Evolutionary conservation across 2,113 vertebrate genomes (phyloP), one percentile per base, ranked within the genome.

Genomic region (Leptodactylus fuscus): DNA sequence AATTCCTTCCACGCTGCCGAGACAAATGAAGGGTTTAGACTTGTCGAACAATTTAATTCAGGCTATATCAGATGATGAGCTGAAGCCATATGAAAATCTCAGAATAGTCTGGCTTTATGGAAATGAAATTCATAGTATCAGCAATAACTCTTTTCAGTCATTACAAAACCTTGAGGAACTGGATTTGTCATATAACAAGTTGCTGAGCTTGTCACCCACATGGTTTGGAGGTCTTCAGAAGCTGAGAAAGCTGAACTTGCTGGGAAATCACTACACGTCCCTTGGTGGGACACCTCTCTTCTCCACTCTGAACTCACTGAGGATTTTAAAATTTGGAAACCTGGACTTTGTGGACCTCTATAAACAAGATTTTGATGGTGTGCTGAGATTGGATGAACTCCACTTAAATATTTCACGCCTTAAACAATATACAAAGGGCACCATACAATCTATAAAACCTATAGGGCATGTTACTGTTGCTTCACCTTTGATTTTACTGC

Each of bases 191-290:
- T 55, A 87, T 9, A 97, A 97, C 84, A 87, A 27, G 1, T 87
- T 97, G 83, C 12, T 83, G 34, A 75, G 38, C 3, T 84, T 97
- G 83, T 94, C 88, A 9, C 48, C 92, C 2, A 73, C 5, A 15
- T 97, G 95, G 96, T 97, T 96, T 89, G 73, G n/a, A 41, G 80
- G 81, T 0, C 93, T 97, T 36, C 71, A 81, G 9, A 93, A 92
- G 0, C 91, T 97, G n/a, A 91, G 88, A 55, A 87, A 89, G 29
- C 91, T 97, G 62, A 88, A 92, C 76, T 90, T 97, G 65, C 87
- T 93, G 84, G 94, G 90, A 60, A 97, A 94, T 87, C 48, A 8
- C 27, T 96, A 97, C 48, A 83, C 29, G 38, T 88, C 85, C 3
- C 87, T 96, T 8, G 95, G 95, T 18, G 51, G 88, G 60, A 85